Base-by-base conservation (phyloP, 2,888 invertebrate genomes). In the Tromatobia lineatoria region DNA sequence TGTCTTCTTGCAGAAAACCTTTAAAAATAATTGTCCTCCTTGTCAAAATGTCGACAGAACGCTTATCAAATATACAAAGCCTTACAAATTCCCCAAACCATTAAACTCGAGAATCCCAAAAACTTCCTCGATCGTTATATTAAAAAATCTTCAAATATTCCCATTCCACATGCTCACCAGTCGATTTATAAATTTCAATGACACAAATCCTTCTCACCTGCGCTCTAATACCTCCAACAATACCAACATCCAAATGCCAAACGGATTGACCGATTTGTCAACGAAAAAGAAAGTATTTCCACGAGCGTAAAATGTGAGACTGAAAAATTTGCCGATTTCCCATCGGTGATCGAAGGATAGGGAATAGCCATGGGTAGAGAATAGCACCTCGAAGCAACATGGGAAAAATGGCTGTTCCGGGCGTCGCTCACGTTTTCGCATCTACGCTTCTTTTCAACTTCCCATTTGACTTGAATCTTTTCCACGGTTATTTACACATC, bases 261-360 rank as follows among this genome's bases (percentile, higher is more conserved):
- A 70, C 64, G 61, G 34, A 70, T 69, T 34, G 59, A 38, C 50
- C 70, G 23, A 78, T 78, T 70, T 47, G 47, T 78, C 69, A 70
- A 70, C 47, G 59, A 61, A 38, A 38, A 38, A 38, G 0, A 38
- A 57, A 45, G 4, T 23, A 47, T 23, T 54, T 23, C 11, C n/a
- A 20, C 6, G 13, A 59, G 6, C 13, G 38, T 38, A 38, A 54
- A 8, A 11, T 11, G 59, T 10, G 6, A 59, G 47, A 73, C 78
- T 54, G 52, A 78, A 64, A 64, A 70, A 78, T 78, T 64, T 38
- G n/a, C 2, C 3, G 34, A 57, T 25, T 42, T 18, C 59, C 29
- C 29, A 34, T 61, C 25, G 61, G 29, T 29, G 61, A 61, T 34
- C 15, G 34, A 61, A 61, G 34, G 61, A 34, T 57, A 34, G 34